phyloP scores from a whole-genome alignment of 2,888 invertebrate genomes.

The Rhorus exstirpatorius region DNA sequence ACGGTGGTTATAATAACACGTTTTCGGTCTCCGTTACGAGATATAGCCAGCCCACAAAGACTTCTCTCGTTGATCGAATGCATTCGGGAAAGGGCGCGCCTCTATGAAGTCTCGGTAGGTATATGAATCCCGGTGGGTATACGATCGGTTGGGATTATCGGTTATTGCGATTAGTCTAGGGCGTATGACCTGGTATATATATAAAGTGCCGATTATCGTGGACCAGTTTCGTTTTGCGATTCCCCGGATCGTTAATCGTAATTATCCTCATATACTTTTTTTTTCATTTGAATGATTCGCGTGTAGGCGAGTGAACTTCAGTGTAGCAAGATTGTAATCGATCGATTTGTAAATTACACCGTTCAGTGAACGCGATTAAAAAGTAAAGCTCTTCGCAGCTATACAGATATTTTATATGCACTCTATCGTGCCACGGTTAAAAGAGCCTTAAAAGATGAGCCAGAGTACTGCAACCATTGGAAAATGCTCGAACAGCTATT shows the following conservation, averaged over 20 bases:
- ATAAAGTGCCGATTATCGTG: not conserved
- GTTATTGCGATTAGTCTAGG: constrained; percentile 43
- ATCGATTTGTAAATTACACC: constrained; percentile 22
- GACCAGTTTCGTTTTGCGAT: not conserved
- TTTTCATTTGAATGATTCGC: too few relatives aligned
- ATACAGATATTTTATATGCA: too few relatives aligned
- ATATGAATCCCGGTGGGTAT: constrained; percentile 8
- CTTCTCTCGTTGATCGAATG: not conserved
- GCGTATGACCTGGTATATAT: constrained; percentile 2
- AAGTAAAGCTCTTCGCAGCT: too few relatives aligned
- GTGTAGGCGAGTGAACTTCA: too few relatives aligned
- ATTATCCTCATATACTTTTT: constrained; percentile 17
- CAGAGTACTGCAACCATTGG: constrained; percentile 35
- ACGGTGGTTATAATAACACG: not conserved
- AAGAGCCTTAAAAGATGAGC: constrained; percentile 12
- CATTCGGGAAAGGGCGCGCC: not conserved
- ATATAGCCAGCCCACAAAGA: not conserved
- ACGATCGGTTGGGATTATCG: constrained; percentile 28
- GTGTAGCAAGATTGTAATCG: not conserved
- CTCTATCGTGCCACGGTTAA: constrained; percentile 13
- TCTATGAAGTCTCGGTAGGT: not conserved
- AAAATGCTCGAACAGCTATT: constrained; percentile 55
- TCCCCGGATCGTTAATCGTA: constrained; percentile 18
- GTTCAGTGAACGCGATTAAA: too few relatives aligned
- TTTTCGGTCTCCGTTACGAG: not conserved